phyloP scores from a whole-genome alignment of 2,113 vertebrate genomes.

The Eonycteris spelaea region DNA sequence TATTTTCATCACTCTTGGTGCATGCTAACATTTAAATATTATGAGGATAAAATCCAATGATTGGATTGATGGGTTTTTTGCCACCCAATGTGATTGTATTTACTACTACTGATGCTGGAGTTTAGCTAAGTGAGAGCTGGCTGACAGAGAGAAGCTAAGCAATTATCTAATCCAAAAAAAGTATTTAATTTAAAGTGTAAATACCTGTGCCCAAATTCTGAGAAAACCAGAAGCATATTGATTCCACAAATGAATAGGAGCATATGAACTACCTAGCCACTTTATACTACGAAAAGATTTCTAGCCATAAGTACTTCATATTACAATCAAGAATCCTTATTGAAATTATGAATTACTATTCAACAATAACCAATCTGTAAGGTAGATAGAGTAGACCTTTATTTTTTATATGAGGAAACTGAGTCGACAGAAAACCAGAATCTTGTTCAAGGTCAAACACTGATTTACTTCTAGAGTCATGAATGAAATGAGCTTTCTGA shows the following conservation, averaged over 20 bases:
- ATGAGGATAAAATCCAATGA: background rate
- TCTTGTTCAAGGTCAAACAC: background rate
- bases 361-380: background rate
- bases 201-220: background rate
- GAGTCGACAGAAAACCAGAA: background rate
- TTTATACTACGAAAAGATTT: background rate
- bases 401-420: background rate
- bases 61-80: background rate
- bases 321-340: background rate
- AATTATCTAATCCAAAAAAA: background rate
- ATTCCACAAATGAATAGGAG: background rate
- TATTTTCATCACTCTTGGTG: background rate
- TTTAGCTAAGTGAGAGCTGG: background rate
- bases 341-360: background rate
- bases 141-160: background rate
- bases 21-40: background rate
- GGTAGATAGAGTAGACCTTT: background rate
- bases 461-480: background rate
- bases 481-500: background rate
- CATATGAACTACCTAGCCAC: background rate
- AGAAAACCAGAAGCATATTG: background rate
- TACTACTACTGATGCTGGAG: background rate
- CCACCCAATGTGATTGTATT: background rate
- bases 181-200: background rate
- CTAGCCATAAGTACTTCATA: background rate